phyloP scores from a whole-genome alignment of 1,140 invertebrate species.

The Amyelois transitella region DNA sequence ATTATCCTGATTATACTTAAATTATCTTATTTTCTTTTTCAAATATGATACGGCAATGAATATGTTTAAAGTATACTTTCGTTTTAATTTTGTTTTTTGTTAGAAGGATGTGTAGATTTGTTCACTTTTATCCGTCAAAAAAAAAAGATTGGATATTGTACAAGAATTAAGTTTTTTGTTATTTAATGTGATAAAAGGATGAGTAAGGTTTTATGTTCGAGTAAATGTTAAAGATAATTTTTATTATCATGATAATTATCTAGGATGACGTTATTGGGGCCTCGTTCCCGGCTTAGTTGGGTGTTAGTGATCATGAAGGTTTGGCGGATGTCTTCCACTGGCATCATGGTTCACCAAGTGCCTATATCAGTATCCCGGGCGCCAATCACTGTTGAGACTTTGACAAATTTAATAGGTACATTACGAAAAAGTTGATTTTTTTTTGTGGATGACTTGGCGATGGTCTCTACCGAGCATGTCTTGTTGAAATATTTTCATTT shows the following conservation, averaged over 20 bases:
- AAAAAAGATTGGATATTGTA: background rate
- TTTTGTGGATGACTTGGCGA: too few species aligned
- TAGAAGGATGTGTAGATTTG: too few species aligned
- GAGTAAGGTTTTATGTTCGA: background rate
- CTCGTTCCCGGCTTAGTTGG: slow-evolving; percentile 2
- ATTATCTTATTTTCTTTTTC: too few species aligned
- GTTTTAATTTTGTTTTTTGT: too few species aligned
- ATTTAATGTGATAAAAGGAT: background rate
- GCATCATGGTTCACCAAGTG: slow-evolving; percentile 42
- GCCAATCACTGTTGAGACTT: background rate
- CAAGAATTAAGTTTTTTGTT: background rate
- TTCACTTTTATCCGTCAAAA: too few species aligned
- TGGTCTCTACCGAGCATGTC: too few species aligned
- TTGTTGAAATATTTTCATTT: too few species aligned
- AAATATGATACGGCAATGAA: too few species aligned
- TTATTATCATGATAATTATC: background rate
- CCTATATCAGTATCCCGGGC: slow-evolving; percentile 17
- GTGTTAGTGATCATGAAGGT: slow-evolving; percentile 4
- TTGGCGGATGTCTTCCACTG: background rate
- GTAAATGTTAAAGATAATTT: background rate
- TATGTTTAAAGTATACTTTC: too few species aligned
- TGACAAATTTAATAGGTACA: too few species aligned
- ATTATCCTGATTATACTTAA: too few species aligned
- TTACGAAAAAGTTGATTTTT: too few species aligned
- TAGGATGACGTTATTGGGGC: background rate